Base-by-base conservation (phyloP, 1,140 invertebrate species). In the Drosophila pandora region DNA sequence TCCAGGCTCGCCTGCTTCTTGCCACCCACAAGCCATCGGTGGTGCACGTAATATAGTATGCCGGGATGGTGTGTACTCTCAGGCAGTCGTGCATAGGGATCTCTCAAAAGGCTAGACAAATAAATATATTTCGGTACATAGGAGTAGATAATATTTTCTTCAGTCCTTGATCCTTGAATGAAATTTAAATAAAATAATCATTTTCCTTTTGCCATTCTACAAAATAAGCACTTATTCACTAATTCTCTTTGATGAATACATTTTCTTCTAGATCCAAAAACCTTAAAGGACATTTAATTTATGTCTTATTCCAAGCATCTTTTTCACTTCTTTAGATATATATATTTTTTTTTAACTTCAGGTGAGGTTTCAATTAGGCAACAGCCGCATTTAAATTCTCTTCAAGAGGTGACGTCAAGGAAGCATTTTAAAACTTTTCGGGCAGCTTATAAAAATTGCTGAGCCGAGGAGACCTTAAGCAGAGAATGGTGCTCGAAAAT, bases 21-120 rank as follows among this genome's bases (percentile, higher is more conserved):
- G n/a, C 41, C 41, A 43, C 41, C 22, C 52, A 17, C 32, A 6
- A 43, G n/a, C 52, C 61, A 49, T 62, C 70, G 52, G 57, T 32
- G 83, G 50, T 87, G 82, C 82, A 87, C 82, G 83, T 87, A 76
- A 79, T 87, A 71, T 88, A 64, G 52, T 56, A 79, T 83, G 76
- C 79, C 79, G 75, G 75, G 76, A 64, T 58, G 70, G 63, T 76
- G 75, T 79, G 78, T 83, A 75, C 70, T 73, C 61, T 54, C 56
- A 72, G 82, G 76, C 79, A 79, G 52, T 79, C 79, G 83, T 87
- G 70, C 79, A 79, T 81, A 53, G 63, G 60, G 37, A 58, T 41
- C 30, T 28, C 13, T 43, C 25, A 41, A 21, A 25, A 25, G 52
- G 47, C 37, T 47, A 65, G 54, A 56, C 60, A 65, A 65, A 67